phyloP scores from a whole-genome alignment of 2,888 invertebrate species.

The Meta bourneti region DNA sequence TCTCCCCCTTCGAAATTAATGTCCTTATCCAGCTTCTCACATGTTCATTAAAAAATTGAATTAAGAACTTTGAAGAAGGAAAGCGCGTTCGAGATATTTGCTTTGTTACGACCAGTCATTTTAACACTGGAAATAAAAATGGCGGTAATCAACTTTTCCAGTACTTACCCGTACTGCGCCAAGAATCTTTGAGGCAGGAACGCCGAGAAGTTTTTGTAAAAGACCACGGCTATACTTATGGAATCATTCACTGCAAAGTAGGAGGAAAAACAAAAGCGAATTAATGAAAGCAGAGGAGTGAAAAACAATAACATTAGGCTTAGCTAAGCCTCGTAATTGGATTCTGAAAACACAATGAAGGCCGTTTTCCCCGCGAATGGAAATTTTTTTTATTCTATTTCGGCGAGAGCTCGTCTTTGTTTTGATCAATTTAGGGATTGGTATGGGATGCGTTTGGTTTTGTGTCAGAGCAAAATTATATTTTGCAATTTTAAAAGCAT shows the following conservation, averaged over 20 bases:
- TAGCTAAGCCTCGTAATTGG: background rate
- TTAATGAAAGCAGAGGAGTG: constrained; percentile 2
- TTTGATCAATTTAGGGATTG: background rate
- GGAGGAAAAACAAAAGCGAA: background rate
- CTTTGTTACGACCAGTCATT: background rate
- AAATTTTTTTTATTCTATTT: background rate
- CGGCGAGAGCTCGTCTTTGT: background rate
- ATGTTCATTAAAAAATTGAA: background rate
- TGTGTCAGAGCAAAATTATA: background rate
- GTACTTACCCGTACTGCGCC: constrained; percentile 62
- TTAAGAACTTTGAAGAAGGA: background rate
- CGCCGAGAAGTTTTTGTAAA: constrained; percentile 75
- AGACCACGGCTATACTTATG: constrained; percentile 74
- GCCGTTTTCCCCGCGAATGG: background rate
- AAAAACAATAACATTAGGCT: constrained; percentile 4
- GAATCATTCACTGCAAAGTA: constrained; percentile 72
- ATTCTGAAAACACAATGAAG: background rate
- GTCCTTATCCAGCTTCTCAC: background rate
- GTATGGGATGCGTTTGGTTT: background rate
- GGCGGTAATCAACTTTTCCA: background rate
- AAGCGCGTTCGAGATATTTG: background rate
- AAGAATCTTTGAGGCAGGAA: constrained; percentile 72
- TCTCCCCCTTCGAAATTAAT: background rate
- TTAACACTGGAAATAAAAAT: background rate
- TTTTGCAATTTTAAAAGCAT: background rate